Base-by-base conservation (phyloP, 2,888 invertebrate genomes). In the Lasius platythorax region DNA sequence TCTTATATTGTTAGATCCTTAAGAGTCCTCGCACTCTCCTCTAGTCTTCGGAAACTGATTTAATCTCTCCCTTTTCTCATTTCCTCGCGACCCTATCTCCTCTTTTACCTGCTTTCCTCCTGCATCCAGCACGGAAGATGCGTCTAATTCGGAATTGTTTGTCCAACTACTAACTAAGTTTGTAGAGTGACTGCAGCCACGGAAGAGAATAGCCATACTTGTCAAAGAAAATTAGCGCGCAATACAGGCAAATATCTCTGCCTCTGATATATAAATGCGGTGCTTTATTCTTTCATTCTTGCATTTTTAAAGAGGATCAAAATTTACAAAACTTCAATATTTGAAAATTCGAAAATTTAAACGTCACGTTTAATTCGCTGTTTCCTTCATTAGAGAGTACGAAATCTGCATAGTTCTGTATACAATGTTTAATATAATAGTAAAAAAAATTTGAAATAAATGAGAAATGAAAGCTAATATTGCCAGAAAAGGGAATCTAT, bases 141-240 rank as follows among this genome's bases (percentile, higher is more conserved):
- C 90, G 85, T 91, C 90, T 91, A 93, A 93, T 93, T 93, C 87
- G 85, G 90, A 92, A 93, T 93, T 93, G 93, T 93, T 93, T 91
- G 92, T 91, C 91, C 90, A 93, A 93, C 93, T 92, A 88, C 91
- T 92, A 93, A 93, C 93, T 92, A 93, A 58, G 92, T 93, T 93
- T 88, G 87, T 86, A 84, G 53, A 53, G 53, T 53, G 53, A 53
- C 53, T 53, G 53, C 53, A 9, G 53, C n/a, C n/a, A 53, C 53
- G 53, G 8, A 23, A 53, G 53, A 53, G 53, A 53, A 53, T 53
- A n/a, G 53, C 53, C 53, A 8, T 2, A 8, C 8, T 53, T 53
- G 53, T 53, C 53, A 53, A 53, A n/a, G 53, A 53, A 53, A 53
- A 53, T 53, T 53, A 53, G 53, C 53, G n/a, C 18, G 53, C 53